Percentiles rank a stretch among this genome's conserved stretches.
phyloP scores from a whole-genome alignment of 2,888 invertebrate genomes.

The Ceriagrion tenellum region DNA sequence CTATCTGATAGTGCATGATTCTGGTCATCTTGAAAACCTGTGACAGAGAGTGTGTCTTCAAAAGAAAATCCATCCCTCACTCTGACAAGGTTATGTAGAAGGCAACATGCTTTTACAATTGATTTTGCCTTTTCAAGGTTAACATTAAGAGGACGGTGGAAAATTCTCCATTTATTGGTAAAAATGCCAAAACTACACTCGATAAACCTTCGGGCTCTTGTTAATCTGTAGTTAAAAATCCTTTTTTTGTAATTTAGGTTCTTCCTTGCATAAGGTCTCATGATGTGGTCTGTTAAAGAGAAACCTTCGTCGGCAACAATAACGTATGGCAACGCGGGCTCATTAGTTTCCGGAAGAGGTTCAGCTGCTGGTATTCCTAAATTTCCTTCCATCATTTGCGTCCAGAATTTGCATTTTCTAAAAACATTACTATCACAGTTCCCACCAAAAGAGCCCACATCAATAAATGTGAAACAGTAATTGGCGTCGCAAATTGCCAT shows the following conservation, averaged over 20 bases:
- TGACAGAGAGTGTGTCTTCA: constrained; percentile 3
- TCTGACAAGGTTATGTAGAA: background rate
- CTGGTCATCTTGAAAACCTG: background rate
- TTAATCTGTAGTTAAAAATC: constrained; percentile 62
- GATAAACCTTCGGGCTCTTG: constrained; percentile 57
- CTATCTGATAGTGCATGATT: background rate
- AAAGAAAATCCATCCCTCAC: background rate
- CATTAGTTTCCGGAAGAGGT: constrained; percentile 29
- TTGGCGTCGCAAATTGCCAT: constrained; percentile 72
- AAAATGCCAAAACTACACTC: constrained; percentile 66
- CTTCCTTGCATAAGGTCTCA: constrained; percentile 42
- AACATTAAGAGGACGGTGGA: constrained; percentile 63
- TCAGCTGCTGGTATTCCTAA: background rate
- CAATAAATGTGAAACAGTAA: constrained; percentile 72
- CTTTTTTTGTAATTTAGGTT: constrained; percentile 41
- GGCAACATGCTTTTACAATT: constrained; percentile 57
- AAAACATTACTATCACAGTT: constrained; percentile 5
- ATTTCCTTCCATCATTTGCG: background rate
- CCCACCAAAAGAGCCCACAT: constrained; percentile 72
- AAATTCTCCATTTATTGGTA: constrained; percentile 67
- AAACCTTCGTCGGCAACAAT: constrained; percentile 23
- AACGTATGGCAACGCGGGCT: constrained; percentile 35
- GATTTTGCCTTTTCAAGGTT: constrained; percentile 1
- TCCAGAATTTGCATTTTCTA: background rate
- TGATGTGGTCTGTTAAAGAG: background rate